Conservation (phyloP, 2,113 vertebrate species). For the Illadopsis cleaveri region DNA sequence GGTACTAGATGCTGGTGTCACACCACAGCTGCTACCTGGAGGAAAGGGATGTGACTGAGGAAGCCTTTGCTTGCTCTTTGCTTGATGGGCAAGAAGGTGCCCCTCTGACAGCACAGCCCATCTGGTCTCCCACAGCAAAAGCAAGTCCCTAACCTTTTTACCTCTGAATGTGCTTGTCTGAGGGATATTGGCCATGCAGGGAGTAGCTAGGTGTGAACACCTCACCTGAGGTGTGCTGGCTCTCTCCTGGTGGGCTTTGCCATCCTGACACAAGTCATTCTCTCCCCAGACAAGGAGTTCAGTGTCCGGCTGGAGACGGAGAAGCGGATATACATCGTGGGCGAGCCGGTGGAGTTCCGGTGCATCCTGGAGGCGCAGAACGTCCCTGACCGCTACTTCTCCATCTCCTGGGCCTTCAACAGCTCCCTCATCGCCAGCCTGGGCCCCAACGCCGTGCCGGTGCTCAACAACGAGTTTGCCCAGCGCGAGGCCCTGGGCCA, state of each 20-base stretch:
- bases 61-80: neutral
- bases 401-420: conserved; percentile 98
- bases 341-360: conserved; percentile 90
- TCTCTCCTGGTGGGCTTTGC: neutral
- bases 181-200: neutral
- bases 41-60: neutral
- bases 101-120: neutral
- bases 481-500: conserved; percentile 87
- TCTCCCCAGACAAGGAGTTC: conserved; percentile 89
- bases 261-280: neutral
- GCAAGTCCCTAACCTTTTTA: neutral
- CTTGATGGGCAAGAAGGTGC: neutral
- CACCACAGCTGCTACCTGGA: neutral
- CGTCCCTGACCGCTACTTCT: conserved; percentile 91
- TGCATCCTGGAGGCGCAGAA: conserved; percentile 95
- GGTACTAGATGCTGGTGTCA: neutral
- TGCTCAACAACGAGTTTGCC: conserved; percentile 87
- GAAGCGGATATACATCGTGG: conserved; percentile 89
- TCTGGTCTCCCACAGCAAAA: neutral
- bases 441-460: conserved; percentile 89
- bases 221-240: rapidly evolving
- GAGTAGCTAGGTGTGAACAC: neutral
- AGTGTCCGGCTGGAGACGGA: conserved; percentile 92
- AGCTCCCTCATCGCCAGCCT: conserved; percentile 94
- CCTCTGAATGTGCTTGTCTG: rapidly evolving